phyloP scores from a whole-genome alignment of 2,113 vertebrate species.

The Tupaia chinensis region DNA sequence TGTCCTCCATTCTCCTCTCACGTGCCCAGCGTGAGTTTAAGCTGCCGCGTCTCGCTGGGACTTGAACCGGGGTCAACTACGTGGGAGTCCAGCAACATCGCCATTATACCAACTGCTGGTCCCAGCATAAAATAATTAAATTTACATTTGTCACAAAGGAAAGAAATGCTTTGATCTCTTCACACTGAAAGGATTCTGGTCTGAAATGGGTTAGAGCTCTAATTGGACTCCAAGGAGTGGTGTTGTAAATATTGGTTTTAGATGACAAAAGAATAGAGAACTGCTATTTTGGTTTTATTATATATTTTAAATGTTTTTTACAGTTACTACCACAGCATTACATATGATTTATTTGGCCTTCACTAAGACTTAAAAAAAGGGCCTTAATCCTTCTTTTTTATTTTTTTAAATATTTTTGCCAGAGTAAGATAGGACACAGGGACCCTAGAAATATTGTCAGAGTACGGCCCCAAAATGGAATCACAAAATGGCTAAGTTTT shows the following conservation, averaged over 20 bases:
- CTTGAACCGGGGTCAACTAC: too few relatives aligned
- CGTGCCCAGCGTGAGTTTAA: too few relatives aligned
- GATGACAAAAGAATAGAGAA: not conserved
- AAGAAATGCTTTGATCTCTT: not conserved
- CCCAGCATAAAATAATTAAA: conserved; percentile 31
- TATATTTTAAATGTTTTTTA: not conserved
- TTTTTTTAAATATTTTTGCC: too few relatives aligned
- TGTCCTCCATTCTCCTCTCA: too few relatives aligned
- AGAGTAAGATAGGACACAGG: too few relatives aligned
- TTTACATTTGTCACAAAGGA: conserved; percentile 56
- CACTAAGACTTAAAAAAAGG: not conserved
- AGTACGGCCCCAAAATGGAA: too few relatives aligned
- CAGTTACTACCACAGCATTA: not conserved
- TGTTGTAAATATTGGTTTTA: not conserved
- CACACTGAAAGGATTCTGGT: not conserved
- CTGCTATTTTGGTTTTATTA: not conserved
- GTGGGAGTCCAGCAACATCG: too few relatives aligned
- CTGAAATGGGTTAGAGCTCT: not conserved
- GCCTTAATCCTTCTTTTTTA: not conserved
- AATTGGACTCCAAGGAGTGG: not conserved
- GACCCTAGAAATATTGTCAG: too few relatives aligned
- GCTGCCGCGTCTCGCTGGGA: too few relatives aligned
- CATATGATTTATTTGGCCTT: not conserved
- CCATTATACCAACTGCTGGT: too few relatives aligned
- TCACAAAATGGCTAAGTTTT: too few relatives aligned